Percentiles rank a stretch among this genome's conserved stretches.
Evolutionary conservation across 2,888 invertebrate species (phyloP).

Genomic region (Xanthorhoe designata): DNA sequence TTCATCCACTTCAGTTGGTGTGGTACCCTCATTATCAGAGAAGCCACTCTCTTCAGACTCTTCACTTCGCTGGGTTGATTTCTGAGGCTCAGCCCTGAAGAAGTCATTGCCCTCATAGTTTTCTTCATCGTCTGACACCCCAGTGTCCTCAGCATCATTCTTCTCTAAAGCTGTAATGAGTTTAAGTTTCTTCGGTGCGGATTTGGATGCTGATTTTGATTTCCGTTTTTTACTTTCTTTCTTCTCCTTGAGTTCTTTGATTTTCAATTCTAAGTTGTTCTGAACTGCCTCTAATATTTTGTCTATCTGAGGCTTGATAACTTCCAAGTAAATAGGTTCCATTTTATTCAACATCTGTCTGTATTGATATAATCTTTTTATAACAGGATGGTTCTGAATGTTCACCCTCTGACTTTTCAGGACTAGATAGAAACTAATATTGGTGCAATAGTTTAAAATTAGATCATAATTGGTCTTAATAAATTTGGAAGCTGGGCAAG

Average conservation of each 20-base stretch:
- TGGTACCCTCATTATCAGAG: conserved; percentile 71
- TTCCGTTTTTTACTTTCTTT: conserved; percentile 65
- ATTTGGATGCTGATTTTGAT: conserved; percentile 55
- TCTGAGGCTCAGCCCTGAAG: conserved; percentile 53
- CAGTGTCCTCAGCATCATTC: conserved; percentile 75
- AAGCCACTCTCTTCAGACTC: conserved; percentile 79
- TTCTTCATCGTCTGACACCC: conserved; percentile 77
- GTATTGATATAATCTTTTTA: conserved; percentile 93
- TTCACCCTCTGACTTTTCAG: conserved; percentile 91
- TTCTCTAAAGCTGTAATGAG: conserved; percentile 70
- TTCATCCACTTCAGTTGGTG: conserved; percentile 62
- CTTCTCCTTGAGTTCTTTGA: conserved; percentile 53
- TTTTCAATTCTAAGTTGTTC: conserved; percentile 69
- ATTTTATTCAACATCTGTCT: conserved; percentile 91
- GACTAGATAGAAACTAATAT: conserved; percentile 94
- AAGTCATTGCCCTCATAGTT: conserved; percentile 74
- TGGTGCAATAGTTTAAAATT: conserved; percentile 92
- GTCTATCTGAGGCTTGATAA: conserved; percentile 89
- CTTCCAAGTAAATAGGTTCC: conserved; percentile 88
- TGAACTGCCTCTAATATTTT: conserved; percentile 85
- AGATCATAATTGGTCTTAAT: conserved; percentile 89
- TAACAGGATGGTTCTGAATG: conserved; percentile 94
- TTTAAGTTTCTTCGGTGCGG: conserved; percentile 72
- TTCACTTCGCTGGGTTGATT: conserved; percentile 54
- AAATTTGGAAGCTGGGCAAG: conserved; percentile 89